Evolutionary conservation across 2,888 invertebrate species (phyloP), one percentile per base, ranked within the genome.

Genomic region (Acanthoscelides obtectus): DNA sequence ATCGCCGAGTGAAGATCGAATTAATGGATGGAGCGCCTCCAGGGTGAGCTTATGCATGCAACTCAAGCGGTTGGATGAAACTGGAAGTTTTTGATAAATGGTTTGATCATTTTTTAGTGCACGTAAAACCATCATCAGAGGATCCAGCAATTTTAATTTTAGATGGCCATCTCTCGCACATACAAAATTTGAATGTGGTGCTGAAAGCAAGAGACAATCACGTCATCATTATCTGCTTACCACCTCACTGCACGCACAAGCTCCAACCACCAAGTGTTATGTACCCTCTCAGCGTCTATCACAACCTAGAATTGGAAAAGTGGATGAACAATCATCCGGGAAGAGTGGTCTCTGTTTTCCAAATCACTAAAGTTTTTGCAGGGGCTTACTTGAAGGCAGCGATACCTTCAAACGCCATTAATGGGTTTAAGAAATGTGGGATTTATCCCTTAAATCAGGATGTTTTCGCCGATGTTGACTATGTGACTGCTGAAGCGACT

Each of bases 341-440:
- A 12, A 66, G 20, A 20, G 20, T 20, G 20, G 66, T 66, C 19
- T 20, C 66, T 12, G 66, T 66, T 6, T 66, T 66, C 20, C 66
- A 66, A 66, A 66, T 66, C 20, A 20, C 66, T 20, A 66, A 66
- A 66, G 20, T 66, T 66, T 66, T 66, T 66, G 66, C 6, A 66
- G 12, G 20, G 63, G 19, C 63, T 63, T 63, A 63, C 63, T 63
- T 63, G 63, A 63, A 63, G 19, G 19, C 63, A 63, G 63, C 63
- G 19, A 19, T 63, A 63, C 63, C 63, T 12, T 63, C 19, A 63
- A 63, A 63, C 19, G 19, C 63, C 63, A 66, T 66, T n/a, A 66
- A 20, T 66, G 12, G 66, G 20, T 66, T 66, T 66, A 6, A 12
- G 8, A 66, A 66, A 66, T 20, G 12, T 20, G 66, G 66, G 6